Evolutionary conservation across 2,113 vertebrate genomes (phyloP).

Genomic region (Axis porcinus): DNA sequence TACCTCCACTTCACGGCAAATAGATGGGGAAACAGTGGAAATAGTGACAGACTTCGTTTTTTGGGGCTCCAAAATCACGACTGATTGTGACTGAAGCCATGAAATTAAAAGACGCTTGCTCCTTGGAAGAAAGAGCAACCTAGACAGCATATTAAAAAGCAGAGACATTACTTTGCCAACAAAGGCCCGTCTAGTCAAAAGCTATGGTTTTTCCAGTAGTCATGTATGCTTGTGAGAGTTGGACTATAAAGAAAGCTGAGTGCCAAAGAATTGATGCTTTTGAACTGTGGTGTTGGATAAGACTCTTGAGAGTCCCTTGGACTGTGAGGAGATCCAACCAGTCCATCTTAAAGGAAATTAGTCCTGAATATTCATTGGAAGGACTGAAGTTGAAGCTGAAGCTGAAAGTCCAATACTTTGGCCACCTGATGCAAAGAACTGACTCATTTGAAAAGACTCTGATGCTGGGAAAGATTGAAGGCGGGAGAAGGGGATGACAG

Average conservation of each 20-base stretch:
- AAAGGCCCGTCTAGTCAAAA: background rate
- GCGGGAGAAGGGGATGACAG: accelerated
- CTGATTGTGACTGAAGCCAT: background rate
- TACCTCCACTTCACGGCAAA: background rate
- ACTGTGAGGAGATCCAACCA: background rate
- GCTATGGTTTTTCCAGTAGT: background rate
- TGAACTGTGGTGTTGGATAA: background rate
- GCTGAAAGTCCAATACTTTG: background rate
- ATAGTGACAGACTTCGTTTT: background rate
- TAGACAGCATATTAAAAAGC: background rate
- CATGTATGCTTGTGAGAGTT: background rate
- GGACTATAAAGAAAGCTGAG: background rate
- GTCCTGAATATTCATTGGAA: background rate
- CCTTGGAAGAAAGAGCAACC: background rate
- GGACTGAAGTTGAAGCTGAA: background rate
- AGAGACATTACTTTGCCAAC: background rate
- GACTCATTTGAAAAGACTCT: background rate
- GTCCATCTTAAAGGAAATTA: background rate
- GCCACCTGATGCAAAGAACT: background rate
- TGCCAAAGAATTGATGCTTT: background rate
- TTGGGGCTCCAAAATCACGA: background rate
- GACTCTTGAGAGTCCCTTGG: background rate
- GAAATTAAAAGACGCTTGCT: background rate
- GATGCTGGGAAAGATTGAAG: background rate
- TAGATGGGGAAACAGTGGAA: background rate